Evolutionary conservation across 2,888 invertebrate genomes (phyloP), one percentile per base, ranked within the genome.

Genomic region (Agapetus fuscipes): DNA sequence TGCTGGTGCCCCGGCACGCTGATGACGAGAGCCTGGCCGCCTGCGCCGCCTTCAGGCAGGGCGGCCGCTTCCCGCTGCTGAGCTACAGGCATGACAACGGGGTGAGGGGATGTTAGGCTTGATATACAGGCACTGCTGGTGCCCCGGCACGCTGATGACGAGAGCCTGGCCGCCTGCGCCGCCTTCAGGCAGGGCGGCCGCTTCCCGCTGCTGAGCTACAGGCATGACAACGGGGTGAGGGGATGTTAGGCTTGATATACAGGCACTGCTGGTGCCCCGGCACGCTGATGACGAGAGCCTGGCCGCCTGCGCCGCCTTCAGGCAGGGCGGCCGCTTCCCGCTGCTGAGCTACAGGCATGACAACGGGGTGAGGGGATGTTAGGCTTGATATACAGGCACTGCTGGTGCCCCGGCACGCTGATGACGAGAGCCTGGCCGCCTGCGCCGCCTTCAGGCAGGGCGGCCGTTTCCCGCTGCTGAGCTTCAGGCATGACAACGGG

Each of bases 271-370:
- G 47, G 96, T 98, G 38, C 97, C 97, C 2, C 91, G 90, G 60
- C 70, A 72, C 43, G 78, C 96, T 50, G 89, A 91, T 52, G 97
- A 98, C 62, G 91, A 91, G 46, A 81, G 84, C 30, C 71, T 98
- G 27, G 66, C 77, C 15, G 79, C 83, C 13, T 86, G 94, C 4
- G 90, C 96, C 1, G 72, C 74, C 12, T 98, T 96, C 64, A 74
- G 97, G 37, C 93, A 95, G 56, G 88, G 88, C 2, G 94, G 94
- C 12, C 73, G 97, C 42, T 97, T 98, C 63, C 98, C 97, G 3
- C 80, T 96, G 29, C 74, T 98, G 3, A 87, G 90, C 54, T 98
- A 95, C 60, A 81, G 85, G 50, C 96, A 97, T 66, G 85, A 81
- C 55, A 83, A 81, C 66, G 88, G 90, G 58, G 90, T 90, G 68